Evolutionary conservation across 2,113 vertebrate genomes (phyloP).

Genomic region (Patagioenas fasciata): DNA sequence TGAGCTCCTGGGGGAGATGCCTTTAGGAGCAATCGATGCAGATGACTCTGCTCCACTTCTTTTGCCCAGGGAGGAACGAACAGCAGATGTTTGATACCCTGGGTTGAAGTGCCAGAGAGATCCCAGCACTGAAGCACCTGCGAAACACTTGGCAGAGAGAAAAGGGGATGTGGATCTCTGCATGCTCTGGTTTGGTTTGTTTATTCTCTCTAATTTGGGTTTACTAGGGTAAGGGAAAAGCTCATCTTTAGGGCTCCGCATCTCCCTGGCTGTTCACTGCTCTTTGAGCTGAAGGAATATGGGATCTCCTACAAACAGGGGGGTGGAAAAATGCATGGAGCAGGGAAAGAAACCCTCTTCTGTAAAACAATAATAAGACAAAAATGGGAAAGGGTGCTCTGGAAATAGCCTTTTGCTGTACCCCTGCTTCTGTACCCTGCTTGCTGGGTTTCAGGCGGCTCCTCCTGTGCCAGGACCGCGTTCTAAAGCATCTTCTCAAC

Average conservation of each 20-base stretch:
- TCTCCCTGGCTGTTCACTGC: not conserved
- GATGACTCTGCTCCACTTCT: not conserved
- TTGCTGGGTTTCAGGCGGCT: not conserved
- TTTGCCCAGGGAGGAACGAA: accelerated
- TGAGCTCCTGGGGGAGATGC: not conserved
- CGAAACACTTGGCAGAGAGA: not conserved
- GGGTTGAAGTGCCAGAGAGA: accelerated
- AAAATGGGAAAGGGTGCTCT: accelerated
- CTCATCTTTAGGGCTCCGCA: not conserved
- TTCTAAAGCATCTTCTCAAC: not conserved
- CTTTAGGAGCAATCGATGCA: accelerated
- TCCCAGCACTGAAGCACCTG: not conserved
- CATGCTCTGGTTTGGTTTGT: not conserved
- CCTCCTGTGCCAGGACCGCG: not conserved
- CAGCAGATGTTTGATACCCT: not conserved
- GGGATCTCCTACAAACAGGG: not conserved
- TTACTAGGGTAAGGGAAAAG: not conserved
- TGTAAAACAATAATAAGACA: not conserved
- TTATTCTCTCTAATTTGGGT: not conserved
- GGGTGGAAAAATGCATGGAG: not conserved
- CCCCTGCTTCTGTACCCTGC: not conserved
- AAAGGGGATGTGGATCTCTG: not conserved
- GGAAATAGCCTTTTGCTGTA: not conserved
- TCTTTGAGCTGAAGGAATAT: not conserved
- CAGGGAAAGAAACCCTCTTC: not conserved